Base-by-base conservation (phyloP, 2,888 invertebrate species). In the Sycophila texana region DNA sequence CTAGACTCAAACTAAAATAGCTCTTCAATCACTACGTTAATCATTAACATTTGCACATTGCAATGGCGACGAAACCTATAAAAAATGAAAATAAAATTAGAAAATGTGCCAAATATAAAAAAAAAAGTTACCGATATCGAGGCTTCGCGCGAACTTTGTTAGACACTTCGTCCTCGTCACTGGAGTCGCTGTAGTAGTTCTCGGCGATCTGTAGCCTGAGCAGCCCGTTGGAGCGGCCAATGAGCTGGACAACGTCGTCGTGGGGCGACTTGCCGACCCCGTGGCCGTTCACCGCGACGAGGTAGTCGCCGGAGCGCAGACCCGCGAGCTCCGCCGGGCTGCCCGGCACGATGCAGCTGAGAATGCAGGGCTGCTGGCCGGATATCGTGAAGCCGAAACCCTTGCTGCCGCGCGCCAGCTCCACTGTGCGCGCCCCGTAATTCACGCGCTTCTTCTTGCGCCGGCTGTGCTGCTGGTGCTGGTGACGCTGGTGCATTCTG, bases 321-420 rank as follows among this genome's bases (percentile, higher is more conserved):
- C 98, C 98, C 47, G 97, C 97, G 81, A 94, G 93, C 87, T 98
- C 98, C 0, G 98, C 98, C 2, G 98, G 98, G 80, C 96, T 96
- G 84, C 96, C 96, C 66, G 94, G 92, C 0, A 98, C 98, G 85
- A 99, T 98, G 86, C 97, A 98, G 72, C 98, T 97, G 78, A 99
- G 93, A 82, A 98, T 96, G 89, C 98, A 99, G 0, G 99, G 98
- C 88, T 97, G 95, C 90, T 99, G 98, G 3, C 98, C 98, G 1
- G 98, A 98, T 87, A 99, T 98, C 26, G 98, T 99, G 89, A 99
- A 99, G n/a, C 99, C 98, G 89, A 97, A 99, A 12, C 98, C 98
- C 86, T 96, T 96, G 80, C 94, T 93, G 3, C 98, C 97, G 82
- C 98, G 93, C 12, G 94, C 93, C 60, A 98, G 95, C 86, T 98